A percentile compares a stretch with the other conserved stretches of the same genome.
These are phyloP conservation scores for Protosalanx chinensis DNA, from an alignment of 2,797 vertebrate species.

Conservation along the genomic window DNA sequence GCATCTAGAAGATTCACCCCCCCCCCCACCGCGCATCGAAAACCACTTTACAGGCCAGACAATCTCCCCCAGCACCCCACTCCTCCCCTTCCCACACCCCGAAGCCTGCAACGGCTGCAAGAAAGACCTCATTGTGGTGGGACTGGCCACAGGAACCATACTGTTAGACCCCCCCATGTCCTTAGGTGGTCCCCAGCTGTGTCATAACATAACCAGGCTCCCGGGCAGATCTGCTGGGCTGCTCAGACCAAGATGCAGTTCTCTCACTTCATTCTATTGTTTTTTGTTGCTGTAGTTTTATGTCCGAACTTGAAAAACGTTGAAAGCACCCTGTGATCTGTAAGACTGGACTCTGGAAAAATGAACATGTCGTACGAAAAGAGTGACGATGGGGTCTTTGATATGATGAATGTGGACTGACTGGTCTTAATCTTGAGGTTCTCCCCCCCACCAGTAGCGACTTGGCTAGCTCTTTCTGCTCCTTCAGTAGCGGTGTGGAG, in stretches of 20 bases:
- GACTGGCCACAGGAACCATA: slow-evolving; percentile 39
- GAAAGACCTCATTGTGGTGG: slow-evolving; percentile 64
- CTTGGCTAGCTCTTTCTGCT: slow-evolving; percentile 16
- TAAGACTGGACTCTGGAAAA: too few relatives aligned
- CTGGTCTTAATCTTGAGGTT: slow-evolving; percentile 1
- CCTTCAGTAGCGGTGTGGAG: slow-evolving; percentile 18
- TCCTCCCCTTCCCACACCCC: slow-evolving; percentile 7
- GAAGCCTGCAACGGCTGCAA: slow-evolving; percentile 47
- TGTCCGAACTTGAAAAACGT: too few relatives aligned
- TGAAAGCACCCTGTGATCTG: neutral
- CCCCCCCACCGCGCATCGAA: slow-evolving; percentile 11
- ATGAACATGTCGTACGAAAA: slow-evolving; percentile 22
- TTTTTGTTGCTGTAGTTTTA: too few relatives aligned
- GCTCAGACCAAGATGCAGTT: too few relatives aligned
- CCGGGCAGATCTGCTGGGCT: neutral
- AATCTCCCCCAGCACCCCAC: neutral
- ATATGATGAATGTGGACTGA: neutral
- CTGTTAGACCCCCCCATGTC: slow-evolving; percentile 39
- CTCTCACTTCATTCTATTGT: too few relatives aligned
- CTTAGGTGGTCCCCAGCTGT: slow-evolving; percentile 44
- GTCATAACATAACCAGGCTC: slow-evolving; percentile 22
- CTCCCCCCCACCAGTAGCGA: neutral
- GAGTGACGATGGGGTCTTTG: neutral
- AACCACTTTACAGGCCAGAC: neutral
- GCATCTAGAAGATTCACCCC: neutral